These are phyloP conservation scores for Euclidia mi DNA, from an alignment of 2,888 invertebrate genomes.

Conservation along the genomic window DNA sequence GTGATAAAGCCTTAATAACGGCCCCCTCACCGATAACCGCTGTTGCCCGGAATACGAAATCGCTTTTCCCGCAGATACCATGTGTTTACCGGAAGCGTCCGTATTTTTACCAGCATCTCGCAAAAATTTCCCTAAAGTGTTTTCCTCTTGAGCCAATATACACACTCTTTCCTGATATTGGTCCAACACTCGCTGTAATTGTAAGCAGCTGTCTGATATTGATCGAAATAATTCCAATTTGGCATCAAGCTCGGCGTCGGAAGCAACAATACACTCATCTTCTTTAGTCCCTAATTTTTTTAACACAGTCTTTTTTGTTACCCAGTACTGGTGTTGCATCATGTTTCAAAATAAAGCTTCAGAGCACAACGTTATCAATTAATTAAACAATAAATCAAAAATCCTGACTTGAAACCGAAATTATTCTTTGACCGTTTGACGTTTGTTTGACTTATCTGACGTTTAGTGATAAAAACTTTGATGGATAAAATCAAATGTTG, in stretches of 20 bases:
- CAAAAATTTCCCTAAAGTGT: slow-evolving; percentile 97
- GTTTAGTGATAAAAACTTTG: neutral
- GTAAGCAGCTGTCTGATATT: slow-evolving; percentile 96
- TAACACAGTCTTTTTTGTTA: slow-evolving; percentile 98
- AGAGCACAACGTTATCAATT: slow-evolving; percentile 9
- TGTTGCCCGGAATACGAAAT: slow-evolving; percentile 98
- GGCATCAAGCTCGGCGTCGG: slow-evolving; percentile 98
- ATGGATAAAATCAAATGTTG: too few species aligned
- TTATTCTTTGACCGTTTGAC: slow-evolving; percentile 7
- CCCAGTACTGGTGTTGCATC: slow-evolving; percentile 99
- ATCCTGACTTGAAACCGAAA: slow-evolving; percentile 17
- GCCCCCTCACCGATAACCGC: slow-evolving; percentile 95
- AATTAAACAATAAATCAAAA: neutral
- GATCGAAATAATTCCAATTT: slow-evolving; percentile 98
- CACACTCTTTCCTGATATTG: slow-evolving; percentile 98
- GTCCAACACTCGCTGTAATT: slow-evolving; percentile 96
- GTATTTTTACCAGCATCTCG: slow-evolving; percentile 98
- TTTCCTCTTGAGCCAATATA: slow-evolving; percentile 98
- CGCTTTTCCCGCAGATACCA: slow-evolving; percentile 93
- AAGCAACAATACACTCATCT: slow-evolving; percentile 98
- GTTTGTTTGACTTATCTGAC: neutral
- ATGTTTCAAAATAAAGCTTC: slow-evolving; percentile 57
- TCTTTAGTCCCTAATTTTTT: slow-evolving; percentile 98
- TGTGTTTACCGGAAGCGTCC: slow-evolving; percentile 93
- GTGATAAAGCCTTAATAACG: slow-evolving; percentile 96